phyloP scores from a whole-genome alignment of 2,888 invertebrate genomes.

The Camponotus fellah region DNA sequence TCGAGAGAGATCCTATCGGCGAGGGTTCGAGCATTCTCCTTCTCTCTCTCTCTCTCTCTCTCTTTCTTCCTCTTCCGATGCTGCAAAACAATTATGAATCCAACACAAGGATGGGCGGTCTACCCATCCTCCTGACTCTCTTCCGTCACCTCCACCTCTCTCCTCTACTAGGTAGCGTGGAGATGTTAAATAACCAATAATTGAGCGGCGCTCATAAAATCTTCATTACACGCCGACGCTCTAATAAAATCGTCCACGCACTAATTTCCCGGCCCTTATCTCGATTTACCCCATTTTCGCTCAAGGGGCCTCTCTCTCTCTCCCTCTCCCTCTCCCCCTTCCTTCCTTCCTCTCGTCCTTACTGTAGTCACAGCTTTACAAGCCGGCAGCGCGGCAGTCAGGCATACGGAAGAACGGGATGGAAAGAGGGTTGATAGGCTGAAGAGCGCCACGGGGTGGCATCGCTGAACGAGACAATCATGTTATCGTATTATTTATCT shows the following conservation, averaged over 20 bases:
- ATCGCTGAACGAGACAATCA: slow-evolving; percentile 78
- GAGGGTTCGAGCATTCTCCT: slow-evolving; percentile 20
- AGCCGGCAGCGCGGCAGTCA: slow-evolving; percentile 53
- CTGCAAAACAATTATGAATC: slow-evolving; percentile 67
- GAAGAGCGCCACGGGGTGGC: slow-evolving; percentile 67
- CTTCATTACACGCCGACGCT: slow-evolving; percentile 78
- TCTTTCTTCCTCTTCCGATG: slow-evolving; percentile 21
- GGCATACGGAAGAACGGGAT: slow-evolving; percentile 46
- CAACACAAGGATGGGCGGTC: slow-evolving; percentile 26
- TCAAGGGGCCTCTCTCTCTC: slow-evolving; percentile 62
- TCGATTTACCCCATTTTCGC: slow-evolving; percentile 80
- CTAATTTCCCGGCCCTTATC: slow-evolving; percentile 80
- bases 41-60: neutral
- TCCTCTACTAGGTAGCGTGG: slow-evolving; percentile 17
- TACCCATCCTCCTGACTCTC: slow-evolving; percentile 26
- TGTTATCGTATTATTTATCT: slow-evolving; percentile 76
- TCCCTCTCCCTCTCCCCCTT: neutral
- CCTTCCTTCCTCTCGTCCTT: slow-evolving; percentile 5
- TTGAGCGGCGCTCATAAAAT: slow-evolving; percentile 80
- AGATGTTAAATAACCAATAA: slow-evolving; percentile 79
- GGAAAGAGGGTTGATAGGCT: slow-evolving; percentile 55
- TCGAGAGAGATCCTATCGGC: slow-evolving; percentile 54
- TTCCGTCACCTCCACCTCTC: slow-evolving; percentile 10
- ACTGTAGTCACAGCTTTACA: slow-evolving; percentile 47
- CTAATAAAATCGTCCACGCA: slow-evolving; percentile 82